Base-by-base conservation (phyloP, 2,797 vertebrate species). In the Labroides dimidiatus region DNA sequence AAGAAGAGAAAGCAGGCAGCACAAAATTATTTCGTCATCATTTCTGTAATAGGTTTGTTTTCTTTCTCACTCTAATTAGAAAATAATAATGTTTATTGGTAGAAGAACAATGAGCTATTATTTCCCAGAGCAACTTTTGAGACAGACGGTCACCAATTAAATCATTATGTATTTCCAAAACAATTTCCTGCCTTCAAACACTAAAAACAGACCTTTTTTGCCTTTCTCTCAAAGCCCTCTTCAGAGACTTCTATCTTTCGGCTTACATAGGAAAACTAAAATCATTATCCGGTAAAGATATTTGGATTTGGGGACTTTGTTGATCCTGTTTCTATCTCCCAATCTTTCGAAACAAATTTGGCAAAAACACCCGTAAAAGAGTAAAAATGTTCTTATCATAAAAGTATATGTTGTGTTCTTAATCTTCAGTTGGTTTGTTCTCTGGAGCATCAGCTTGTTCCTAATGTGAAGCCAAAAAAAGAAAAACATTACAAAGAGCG, bases 381-480 rank as follows among this genome's bases (percentile, higher is more conserved):
- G 0, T 17, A 13, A 36, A 27, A 61, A 27, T 51, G 37, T 54
- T 55, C 24, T 1, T 20, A 8, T 44, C 1, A 23, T 10, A 14
- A 39, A 45, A 59, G 42, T 61, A 41, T 60, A 43, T 65, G 24
- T 54, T 33, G 47, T 41, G 64, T 75, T 63, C 39, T 74, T 37
- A 8, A 12, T 63, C 39, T 74, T 37, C 10, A 12, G 63, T 80
- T 78, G 62, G 78, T 83, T 80, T 69, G 53, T 60, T 45, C 74
- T 83, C 60, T 0, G 19, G 70, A 72, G 57, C 75, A 69, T 62
- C 20, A 53, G 54, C 74, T 69, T 78, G 51, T 67, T 76, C 52
- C 41, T 72, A 68, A 77, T 71, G 57, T 65, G 50, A 86, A 82
- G 84, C 57, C 57, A 33, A 64, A 21, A 77, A 66, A 83, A 72